These are phyloP conservation scores for Perccottus glenii DNA, from an alignment of 2,113 vertebrate species.

Conservation along the genomic window DNA sequence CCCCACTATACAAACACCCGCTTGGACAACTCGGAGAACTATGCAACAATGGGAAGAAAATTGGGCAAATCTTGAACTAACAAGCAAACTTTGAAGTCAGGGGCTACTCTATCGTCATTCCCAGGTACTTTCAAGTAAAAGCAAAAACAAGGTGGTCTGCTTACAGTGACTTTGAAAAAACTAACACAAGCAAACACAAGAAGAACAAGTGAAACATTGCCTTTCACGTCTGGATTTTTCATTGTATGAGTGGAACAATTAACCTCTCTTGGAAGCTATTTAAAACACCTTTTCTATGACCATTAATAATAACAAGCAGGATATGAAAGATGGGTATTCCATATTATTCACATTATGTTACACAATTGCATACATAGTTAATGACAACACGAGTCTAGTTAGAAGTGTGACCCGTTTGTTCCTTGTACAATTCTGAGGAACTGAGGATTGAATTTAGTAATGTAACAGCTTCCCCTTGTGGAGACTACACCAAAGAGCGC, in stretches of 20 bases:
- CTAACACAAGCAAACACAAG: slow-evolving; percentile 49
- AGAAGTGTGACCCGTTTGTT: background rate
- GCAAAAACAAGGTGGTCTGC: slow-evolving; percentile 33
- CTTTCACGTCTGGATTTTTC: slow-evolving; percentile 67
- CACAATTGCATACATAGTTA: background rate
- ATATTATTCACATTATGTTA: background rate
- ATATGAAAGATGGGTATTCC: background rate
- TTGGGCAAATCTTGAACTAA: slow-evolving; percentile 64
- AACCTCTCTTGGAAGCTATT: slow-evolving; percentile 49
- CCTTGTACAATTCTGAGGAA: background rate
- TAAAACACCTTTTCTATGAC: slow-evolving; percentile 26
- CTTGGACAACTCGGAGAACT: slow-evolving; percentile 44
- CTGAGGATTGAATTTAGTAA: background rate
- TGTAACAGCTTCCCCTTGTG: slow-evolving; percentile 42
- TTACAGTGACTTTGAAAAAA: slow-evolving; percentile 54
- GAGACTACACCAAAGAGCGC: background rate
- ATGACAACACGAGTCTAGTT: background rate
- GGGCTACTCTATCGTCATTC: slow-evolving; percentile 46
- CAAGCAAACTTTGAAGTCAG: slow-evolving; percentile 72
- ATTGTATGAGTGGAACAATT: slow-evolving; percentile 76
- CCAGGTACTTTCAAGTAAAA: slow-evolving; percentile 48
- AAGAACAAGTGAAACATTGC: slow-evolving; percentile 44
- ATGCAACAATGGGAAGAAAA: slow-evolving; percentile 72
- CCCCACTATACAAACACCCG: slow-evolving; percentile 67
- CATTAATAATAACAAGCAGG: slow-evolving; percentile 27